Percentiles rank a stretch among this genome's conserved stretches.
These are phyloP conservation scores for Corythornis leucogaster DNA, from an alignment of 2,797 vertebrate genomes.

Conservation along the genomic window DNA sequence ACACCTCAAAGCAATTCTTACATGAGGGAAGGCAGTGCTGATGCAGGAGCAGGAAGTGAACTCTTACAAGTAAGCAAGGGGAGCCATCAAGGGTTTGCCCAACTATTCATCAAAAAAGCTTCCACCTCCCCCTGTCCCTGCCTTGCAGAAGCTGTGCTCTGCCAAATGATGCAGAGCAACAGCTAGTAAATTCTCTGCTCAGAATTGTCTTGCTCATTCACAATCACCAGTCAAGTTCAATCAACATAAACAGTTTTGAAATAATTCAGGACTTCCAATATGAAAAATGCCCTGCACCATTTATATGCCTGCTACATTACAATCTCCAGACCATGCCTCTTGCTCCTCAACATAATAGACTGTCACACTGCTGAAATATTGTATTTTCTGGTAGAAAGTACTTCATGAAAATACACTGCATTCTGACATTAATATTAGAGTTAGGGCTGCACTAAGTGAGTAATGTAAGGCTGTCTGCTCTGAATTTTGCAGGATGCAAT, in stretches of 20 bases:
- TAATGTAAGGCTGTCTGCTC: background rate
- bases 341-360: background rate
- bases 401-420: background rate
- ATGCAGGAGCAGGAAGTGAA: background rate
- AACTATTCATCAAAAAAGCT: background rate
- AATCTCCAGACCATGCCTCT: background rate
- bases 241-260: slow-evolving; percentile 15
- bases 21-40: background rate
- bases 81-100: background rate
- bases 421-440: background rate
- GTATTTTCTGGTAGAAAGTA: background rate
- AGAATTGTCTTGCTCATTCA: background rate
- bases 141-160: background rate
- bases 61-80: background rate
- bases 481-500: background rate
- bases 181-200: background rate
- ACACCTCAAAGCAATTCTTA: background rate
- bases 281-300: background rate
- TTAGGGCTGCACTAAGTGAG: background rate
- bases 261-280: background rate
- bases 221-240: background rate
- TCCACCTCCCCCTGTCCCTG: background rate
- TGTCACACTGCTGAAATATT: background rate
- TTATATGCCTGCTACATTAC: background rate
- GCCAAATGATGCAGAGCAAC: background rate